Evolutionary conservation across 2,113 vertebrate genomes (phyloP), one percentile per base, ranked within the genome.

Genomic region (Seriola dumerili): DNA sequence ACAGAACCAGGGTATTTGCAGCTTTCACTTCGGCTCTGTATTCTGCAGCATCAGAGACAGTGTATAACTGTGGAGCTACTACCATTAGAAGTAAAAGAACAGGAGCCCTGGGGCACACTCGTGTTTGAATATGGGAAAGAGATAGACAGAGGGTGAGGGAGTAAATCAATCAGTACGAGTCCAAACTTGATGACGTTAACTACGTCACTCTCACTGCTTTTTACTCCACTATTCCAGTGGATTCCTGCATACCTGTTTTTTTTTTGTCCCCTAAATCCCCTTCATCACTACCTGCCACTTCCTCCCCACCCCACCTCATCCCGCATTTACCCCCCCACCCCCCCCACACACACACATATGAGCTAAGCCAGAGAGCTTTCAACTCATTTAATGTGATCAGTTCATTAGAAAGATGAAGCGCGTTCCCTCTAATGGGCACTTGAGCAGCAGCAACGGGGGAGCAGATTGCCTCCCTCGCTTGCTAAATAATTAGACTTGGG

Each of bases 341-440:
- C 9, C 54, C 46, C 64, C 17, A 23, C 23, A 67, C 4, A 32
- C 44, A 34, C 59, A 61, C 66, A 79, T 62, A 19, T 67, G 70
- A 50, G 64, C 62, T 55, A 63, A 72, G 83, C 71, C 76, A 54
- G 69, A 54, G 50, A 87, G 83, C 87, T 90, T 85, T 85, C 75
- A 81, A 87, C 88, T 93, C 91, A 89, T 93, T 94, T 89, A 85
- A 89, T 79, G 75, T 89, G 88, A 93, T 93, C 86, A 89, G 88
- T 94, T 94, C 90, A 94, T 95, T 94, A 93, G 88, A 94, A 87
- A 93, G 91, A 94, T 82, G 91, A 91, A 93, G 89, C 79, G 48
- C 71, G 46, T 89, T 91, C 78, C 80, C 85, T 86, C 90, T 93
- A 92, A 94, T 91, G 92, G 90, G 86, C 89, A 92, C 86, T 92